These are phyloP conservation scores for Spodoptera litura DNA, from an alignment of 1,140 invertebrate genomes.

Conservation along the genomic window DNA sequence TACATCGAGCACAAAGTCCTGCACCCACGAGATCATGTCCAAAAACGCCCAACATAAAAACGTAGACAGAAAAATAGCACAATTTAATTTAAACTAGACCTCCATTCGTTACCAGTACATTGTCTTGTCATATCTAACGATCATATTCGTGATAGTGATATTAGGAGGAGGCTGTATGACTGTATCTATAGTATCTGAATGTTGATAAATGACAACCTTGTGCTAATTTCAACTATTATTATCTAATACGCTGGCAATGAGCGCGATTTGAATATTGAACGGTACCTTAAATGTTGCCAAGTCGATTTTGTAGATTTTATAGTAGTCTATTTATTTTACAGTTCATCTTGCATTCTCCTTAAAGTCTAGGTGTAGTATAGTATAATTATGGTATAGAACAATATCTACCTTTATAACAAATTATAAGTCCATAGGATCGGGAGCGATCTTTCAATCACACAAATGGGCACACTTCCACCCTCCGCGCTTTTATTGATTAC, in stretches of 20 bases:
- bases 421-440: no score
- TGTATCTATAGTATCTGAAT: not conserved
- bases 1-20: no score
- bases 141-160: conserved; percentile 11
- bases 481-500: no score
- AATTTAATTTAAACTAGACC: not conserved
- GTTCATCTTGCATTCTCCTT: no score
- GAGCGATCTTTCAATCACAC: no score
- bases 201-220: conserved; percentile 21
- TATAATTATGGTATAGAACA: no score
- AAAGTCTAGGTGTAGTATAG: no score
- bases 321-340: no score
- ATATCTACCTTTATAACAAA: no score
- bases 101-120: not conserved
- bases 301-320: no score
- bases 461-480: no score
- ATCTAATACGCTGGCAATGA: not conserved
- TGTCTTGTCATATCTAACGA: conserved; percentile 27
- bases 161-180: not conserved
- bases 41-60: not conserved
- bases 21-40: no score
- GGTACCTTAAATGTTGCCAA: not conserved
- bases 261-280: conserved; percentile 11
- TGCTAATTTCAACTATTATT: conserved; percentile 31
- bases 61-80: not conserved